A percentile compares a stretch with the other conserved stretches of the same genome.
Evolutionary conservation across 1,140 invertebrate genomes (phyloP).

Genomic region (Euwallacea fornicatus): DNA sequence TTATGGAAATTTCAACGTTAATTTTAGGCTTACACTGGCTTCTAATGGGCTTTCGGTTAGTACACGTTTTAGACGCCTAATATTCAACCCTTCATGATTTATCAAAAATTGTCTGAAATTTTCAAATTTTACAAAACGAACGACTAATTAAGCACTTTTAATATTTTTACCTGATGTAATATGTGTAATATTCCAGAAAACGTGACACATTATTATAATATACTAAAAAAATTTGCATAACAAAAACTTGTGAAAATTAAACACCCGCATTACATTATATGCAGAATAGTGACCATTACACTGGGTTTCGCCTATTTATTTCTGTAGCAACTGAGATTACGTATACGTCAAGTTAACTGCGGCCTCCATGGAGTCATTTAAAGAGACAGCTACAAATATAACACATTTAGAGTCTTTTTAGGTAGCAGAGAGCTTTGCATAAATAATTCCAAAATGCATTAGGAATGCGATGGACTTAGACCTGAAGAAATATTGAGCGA

Average conservation of each 20-base stretch:
- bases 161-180: no score
- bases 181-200: no score
- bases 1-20: conserved; percentile 31
- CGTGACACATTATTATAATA: no score
- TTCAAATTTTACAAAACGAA: neutral
- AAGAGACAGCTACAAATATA: neutral
- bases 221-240: no score
- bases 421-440: no score
- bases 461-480: no score
- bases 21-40: conserved; percentile 20
- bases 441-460: no score
- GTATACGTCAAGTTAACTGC: conserved; percentile 4
- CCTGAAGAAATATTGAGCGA: no score
- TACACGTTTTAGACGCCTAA: conserved; percentile 8
- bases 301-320: neutral
- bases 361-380: neutral
- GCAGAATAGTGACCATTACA: neutral
- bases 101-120: conserved; percentile 9
- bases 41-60: conserved; percentile 20
- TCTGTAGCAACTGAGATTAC: neutral
- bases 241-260: no score
- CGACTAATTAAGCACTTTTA: no score
- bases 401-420: neutral
- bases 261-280: no score
- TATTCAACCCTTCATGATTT: conserved; percentile 14